Conservation (phyloP, 2,888 invertebrate genomes). For the Diaphora mendica region DNA sequence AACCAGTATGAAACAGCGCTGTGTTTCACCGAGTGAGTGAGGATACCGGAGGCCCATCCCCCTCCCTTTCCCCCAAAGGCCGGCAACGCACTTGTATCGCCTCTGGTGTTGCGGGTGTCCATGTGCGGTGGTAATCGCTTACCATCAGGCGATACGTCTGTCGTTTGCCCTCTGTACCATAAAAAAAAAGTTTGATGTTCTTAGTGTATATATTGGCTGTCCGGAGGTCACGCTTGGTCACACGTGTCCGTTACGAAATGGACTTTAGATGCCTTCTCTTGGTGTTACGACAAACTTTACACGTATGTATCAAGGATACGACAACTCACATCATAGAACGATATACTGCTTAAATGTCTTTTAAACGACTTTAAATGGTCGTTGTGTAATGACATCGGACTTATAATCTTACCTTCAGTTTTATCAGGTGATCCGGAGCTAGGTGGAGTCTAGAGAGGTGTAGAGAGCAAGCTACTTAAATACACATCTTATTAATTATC, state of each 20-base stretch:
- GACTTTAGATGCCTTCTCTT: slow-evolving; percentile 7
- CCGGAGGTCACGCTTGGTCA: slow-evolving; percentile 9
- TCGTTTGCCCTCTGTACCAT: too few relatives aligned
- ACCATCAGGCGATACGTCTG: too few relatives aligned
- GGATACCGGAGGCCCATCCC: too few relatives aligned
- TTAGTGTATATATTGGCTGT: slow-evolving; percentile 5
- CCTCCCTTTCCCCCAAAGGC: too few relatives aligned
- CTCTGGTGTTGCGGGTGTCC: too few relatives aligned
- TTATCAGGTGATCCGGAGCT: not conserved
- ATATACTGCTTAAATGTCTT: not conserved
- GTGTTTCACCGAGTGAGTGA: too few relatives aligned
- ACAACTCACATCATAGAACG: not conserved
- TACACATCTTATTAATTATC: too few relatives aligned
- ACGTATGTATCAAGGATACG: not conserved
- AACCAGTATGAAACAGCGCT: too few relatives aligned
- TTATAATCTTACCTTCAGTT: not conserved
- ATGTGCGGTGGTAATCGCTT: too few relatives aligned
- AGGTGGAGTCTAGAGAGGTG: too few relatives aligned
- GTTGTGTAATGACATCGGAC: not conserved
- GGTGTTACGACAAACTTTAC: slow-evolving; percentile 3
- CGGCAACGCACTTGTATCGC: too few relatives aligned
- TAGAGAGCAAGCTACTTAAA: too few relatives aligned
- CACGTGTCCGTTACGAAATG: slow-evolving; percentile 16
- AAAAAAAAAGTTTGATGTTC: not conserved
- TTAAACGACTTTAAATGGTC: not conserved